Base-by-base conservation (phyloP, 1,140 invertebrate species). In the Acyrthosiphon pisum region DNA sequence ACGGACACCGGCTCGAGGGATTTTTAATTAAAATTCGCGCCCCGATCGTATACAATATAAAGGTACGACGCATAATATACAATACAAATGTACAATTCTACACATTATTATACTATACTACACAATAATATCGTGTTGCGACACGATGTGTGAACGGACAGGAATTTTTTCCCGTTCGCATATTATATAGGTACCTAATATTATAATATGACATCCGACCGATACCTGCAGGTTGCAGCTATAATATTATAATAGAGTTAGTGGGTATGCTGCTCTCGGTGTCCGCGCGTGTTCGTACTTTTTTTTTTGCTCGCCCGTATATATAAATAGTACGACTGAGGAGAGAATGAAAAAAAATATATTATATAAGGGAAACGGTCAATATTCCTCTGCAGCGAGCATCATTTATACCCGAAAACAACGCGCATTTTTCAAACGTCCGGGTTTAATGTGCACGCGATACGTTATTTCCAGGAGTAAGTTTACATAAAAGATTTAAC, bases 11-110 rank as follows among this genome's bases (percentile, higher is more conserved):
- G 87, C 22, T 53, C n/a, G 50, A 35, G 60, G n/a, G 18, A n/a
- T 83, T 92, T 68, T 92, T 92, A 83, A 92, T 92, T 92, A 92
- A 92, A 92, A 92, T 23, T 14, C n/a, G 8, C 76, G 4, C 30
- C 30, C 56, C 56, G 14, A 60, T 60, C 56, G 26, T 30, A 14
- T 11, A 14, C 14, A 9, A 26, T 26, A 56, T 56, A 56, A 56
- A 56, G 53, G 53, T 56, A 56, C 23, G 44, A 46, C 6, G 44
- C 44, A 46, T 9, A 46, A 2, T 50, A 50, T 50, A 50, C 1
- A 50, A 50, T 22, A 53, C 11, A 18, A 50, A 50, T 18, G 2
- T 18, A 50, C 20, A 22, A 53, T 53, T 1, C 18, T 22, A 18
- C n/a, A n/a, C n/a, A n/a, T n/a, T 48, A 48, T 48, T 14, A 48